These are phyloP conservation scores for Lutjanus argentimaculatus DNA, from an alignment of 2,797 vertebrate genomes.

Conservation along the genomic window DNA sequence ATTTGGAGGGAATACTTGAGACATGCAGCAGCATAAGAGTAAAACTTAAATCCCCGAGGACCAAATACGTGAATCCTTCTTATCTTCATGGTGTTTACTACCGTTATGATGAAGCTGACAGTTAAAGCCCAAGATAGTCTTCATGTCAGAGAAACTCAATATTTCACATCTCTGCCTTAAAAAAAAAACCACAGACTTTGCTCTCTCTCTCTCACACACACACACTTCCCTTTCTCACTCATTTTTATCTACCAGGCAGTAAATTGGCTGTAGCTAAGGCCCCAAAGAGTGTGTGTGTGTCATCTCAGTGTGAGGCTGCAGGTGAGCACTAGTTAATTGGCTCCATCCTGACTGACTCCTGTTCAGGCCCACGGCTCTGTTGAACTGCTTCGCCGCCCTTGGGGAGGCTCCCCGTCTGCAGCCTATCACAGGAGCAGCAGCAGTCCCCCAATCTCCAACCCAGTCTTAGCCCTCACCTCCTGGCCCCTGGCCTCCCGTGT, in stretches of 20 bases:
- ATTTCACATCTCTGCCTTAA: slow-evolving; percentile 59
- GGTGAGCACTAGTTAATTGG: slow-evolving; percentile 88
- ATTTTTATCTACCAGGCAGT: slow-evolving; percentile 72
- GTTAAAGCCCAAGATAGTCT: slow-evolving; percentile 65
- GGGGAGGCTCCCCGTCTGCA: slow-evolving; percentile 65
- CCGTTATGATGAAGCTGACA: slow-evolving; percentile 64
- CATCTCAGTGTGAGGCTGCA: slow-evolving; percentile 82
- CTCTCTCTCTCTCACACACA: slow-evolving; percentile 29
- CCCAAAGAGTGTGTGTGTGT: slow-evolving; percentile 74
- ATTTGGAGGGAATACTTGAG: slow-evolving; percentile 36
- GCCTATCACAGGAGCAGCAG: slow-evolving; percentile 80
- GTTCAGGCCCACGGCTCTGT: slow-evolving; percentile 68
- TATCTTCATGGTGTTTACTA: slow-evolving; percentile 70
- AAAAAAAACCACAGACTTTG: slow-evolving; percentile 5
- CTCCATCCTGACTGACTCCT: slow-evolving; percentile 82
- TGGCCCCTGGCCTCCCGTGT: slow-evolving; percentile 41
- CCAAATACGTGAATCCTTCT: slow-evolving; percentile 55
- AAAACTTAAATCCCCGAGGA: slow-evolving; percentile 60
- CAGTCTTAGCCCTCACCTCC: slow-evolving; percentile 60
- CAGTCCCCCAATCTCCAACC: slow-evolving; percentile 46
- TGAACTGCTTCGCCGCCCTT: slow-evolving; percentile 64
- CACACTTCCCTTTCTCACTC: slow-evolving; percentile 47
- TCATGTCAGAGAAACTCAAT: slow-evolving; percentile 72
- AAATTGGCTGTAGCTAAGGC: slow-evolving; percentile 78
- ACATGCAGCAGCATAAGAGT: slow-evolving; percentile 49